Percentiles rank a stretch among this genome's conserved stretches.
Conservation (phyloP, 2,113 vertebrate genomes). For the Capricornis sumatraensis region DNA sequence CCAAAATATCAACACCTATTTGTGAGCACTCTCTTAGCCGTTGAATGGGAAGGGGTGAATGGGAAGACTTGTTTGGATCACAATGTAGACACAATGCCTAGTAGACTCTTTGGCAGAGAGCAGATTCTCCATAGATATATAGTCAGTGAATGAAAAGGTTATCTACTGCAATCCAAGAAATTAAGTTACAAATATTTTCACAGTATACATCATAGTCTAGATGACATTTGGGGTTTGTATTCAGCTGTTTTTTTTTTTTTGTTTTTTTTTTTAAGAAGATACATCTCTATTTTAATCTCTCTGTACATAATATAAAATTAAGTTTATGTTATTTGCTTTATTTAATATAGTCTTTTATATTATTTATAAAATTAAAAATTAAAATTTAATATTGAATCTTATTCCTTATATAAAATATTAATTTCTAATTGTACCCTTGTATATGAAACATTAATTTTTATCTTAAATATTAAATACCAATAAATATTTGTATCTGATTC, state of each 20-base stretch:
- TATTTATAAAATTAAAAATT: not conserved
- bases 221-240: not conserved
- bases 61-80: not conserved
- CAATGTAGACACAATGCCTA: not conserved
- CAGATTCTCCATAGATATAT: not conserved
- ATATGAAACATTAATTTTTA: slow-evolving; percentile 7
- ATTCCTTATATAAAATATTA: not conserved
- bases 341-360: not conserved
- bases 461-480: not conserved
- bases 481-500: not conserved
- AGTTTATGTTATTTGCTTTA: not conserved
- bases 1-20: not conserved
- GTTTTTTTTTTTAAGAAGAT: not conserved
- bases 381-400: not conserved
- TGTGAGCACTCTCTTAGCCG: not conserved
- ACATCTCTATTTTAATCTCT: not conserved
- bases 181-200: not conserved
- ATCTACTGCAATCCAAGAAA: not conserved
- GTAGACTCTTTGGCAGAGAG: not conserved
- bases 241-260: not conserved
- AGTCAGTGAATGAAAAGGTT: not conserved
- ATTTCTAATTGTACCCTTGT: not conserved
- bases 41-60: not conserved
- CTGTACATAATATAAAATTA: not conserved
- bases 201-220: not conserved